Conservation (phyloP, 2,797 vertebrate genomes). For the Gadopsis marmoratus region DNA sequence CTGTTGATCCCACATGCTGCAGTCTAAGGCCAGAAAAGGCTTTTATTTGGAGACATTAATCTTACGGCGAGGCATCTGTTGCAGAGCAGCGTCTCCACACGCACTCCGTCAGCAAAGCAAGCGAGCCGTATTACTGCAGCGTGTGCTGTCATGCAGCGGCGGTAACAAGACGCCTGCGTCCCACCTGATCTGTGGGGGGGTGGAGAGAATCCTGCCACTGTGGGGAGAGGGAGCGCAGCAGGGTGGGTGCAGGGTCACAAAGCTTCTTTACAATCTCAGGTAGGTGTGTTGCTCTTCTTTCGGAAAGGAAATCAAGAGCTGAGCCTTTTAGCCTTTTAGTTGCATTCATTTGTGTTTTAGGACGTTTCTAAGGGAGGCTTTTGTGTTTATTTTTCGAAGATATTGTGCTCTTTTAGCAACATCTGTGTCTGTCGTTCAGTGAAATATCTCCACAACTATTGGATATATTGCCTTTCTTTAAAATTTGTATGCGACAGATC, state of each 20-base stretch:
- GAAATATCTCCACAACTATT: background rate
- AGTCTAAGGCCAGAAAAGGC: constrained; percentile 25
- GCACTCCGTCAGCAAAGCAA: background rate
- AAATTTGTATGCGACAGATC: background rate
- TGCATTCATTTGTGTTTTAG: background rate
- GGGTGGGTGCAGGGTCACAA: constrained; percentile 10
- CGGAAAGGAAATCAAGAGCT: background rate
- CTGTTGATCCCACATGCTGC: constrained; percentile 19
- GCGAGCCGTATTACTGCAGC: background rate
- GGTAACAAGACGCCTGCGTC: constrained; percentile 36
- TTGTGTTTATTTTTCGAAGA: background rate
- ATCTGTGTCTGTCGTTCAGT: background rate
- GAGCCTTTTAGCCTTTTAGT: background rate
- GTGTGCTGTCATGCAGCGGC: constrained; percentile 18
- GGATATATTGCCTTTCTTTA: no score
- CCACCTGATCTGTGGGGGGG: constrained; percentile 35
- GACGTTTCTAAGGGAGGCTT: background rate
- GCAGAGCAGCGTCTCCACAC: background rate
- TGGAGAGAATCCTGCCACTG: background rate
- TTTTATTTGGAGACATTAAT: constrained; percentile 36
- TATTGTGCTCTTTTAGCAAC: background rate
- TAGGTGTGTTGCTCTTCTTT: background rate
- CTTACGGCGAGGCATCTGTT: background rate
- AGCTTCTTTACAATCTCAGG: constrained; percentile 8
- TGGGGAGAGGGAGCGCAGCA: background rate